Evolutionary conservation across 2,113 vertebrate species (phyloP).

Genomic region (Callipepla squamata): DNA sequence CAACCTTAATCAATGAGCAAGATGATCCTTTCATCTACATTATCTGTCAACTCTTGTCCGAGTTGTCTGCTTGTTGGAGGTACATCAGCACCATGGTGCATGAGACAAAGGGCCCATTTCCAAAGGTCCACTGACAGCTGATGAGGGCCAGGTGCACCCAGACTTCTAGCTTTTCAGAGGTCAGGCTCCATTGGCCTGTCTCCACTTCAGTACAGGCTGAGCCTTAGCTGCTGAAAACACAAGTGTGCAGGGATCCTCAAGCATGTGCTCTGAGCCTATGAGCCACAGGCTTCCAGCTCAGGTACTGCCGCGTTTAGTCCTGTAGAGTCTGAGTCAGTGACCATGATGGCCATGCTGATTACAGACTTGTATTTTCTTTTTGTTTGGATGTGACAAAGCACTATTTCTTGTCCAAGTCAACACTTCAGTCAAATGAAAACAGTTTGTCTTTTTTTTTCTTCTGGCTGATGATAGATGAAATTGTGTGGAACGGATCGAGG

Average conservation of each 20-base stretch:
- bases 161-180: not conserved
- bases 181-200: not conserved
- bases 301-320: not conserved
- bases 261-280: not conserved
- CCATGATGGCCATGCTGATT: not conserved
- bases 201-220: not conserved
- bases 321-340: not conserved
- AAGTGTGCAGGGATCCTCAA: not conserved
- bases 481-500: rapidly evolving
- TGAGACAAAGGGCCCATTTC: not conserved
- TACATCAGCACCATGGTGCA: not conserved
- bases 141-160: not conserved
- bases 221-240: not conserved
- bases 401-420: not conserved
- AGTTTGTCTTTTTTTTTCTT: not conserved
- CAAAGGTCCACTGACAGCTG: not conserved
- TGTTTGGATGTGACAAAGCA: not conserved
- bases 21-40: not conserved
- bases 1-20: not conserved
- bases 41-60: not conserved
- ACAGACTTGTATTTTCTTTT: not conserved
- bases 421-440: not conserved
- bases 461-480: not conserved
- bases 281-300: not conserved
- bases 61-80: not conserved